A percentile compares a stretch with the other conserved stretches of the same genome.
These are phyloP conservation scores for Brenthis hecate DNA, from an alignment of 2,888 invertebrate species.

Conservation along the genomic window DNA sequence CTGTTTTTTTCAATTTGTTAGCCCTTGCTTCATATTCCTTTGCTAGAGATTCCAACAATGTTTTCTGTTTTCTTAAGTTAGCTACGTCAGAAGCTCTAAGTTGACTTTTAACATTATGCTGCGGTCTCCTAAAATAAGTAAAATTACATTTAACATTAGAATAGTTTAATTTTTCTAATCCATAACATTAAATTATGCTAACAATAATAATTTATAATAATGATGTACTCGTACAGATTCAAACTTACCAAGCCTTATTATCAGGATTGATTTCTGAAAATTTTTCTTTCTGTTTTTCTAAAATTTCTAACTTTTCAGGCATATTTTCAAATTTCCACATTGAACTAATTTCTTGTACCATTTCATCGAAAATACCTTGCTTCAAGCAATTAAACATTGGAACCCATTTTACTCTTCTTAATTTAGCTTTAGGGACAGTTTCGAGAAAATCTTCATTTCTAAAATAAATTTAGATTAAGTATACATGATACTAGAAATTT, in stretches of 20 bases:
- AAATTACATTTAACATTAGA: not conserved
- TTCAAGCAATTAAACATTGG: slow-evolving; percentile 73
- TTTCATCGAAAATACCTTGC: slow-evolving; percentile 67
- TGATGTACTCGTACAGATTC: not conserved
- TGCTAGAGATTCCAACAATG: slow-evolving; percentile 60
- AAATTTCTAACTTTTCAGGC: slow-evolving; percentile 61
- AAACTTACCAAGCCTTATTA: slow-evolving; percentile 53
- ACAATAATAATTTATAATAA: too few relatives aligned
- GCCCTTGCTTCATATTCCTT: slow-evolving; percentile 70
- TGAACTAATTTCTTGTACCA: slow-evolving; percentile 67
- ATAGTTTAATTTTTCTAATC: not conserved
- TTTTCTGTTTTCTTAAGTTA: slow-evolving; percentile 67
- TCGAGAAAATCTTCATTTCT: slow-evolving; percentile 76
- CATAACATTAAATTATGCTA: not conserved
- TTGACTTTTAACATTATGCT: slow-evolving; percentile 67
- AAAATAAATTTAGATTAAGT: slow-evolving; percentile 12
- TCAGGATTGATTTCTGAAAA: slow-evolving; percentile 56
- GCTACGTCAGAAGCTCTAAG: slow-evolving; percentile 65
- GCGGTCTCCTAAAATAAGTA: slow-evolving; percentile 64
- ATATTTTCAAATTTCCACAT: slow-evolving; percentile 78
- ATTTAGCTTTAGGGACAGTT: slow-evolving; percentile 68
- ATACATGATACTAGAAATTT: too few relatives aligned
- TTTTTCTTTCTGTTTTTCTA: slow-evolving; percentile 71
- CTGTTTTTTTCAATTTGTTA: slow-evolving; percentile 60
- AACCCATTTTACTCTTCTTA: slow-evolving; percentile 71